A percentile compares a stretch with the other conserved stretches of the same genome.
Conservation (phyloP, 2,888 invertebrate species). For the Callyntrura guangdongensis region DNA sequence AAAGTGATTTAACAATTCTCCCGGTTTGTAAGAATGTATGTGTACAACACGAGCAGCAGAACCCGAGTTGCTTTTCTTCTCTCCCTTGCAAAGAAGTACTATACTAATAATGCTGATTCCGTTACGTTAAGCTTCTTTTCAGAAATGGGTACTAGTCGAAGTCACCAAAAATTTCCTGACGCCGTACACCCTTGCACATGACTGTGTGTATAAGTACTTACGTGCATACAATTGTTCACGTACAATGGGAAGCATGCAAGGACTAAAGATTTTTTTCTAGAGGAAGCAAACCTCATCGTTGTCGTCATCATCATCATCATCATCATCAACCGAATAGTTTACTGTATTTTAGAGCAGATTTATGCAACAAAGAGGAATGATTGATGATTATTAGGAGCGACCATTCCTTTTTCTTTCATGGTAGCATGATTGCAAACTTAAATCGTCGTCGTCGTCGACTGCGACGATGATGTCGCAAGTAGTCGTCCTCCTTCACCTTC, state of each 20-base stretch:
- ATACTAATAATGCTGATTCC: constrained; percentile 43
- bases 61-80: background rate
- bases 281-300: constrained; percentile 6
- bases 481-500: constrained; percentile 61
- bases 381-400: constrained; percentile 80
- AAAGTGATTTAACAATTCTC: constrained; percentile 65
- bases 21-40: background rate
- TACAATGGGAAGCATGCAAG: constrained; percentile 8
- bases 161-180: constrained; percentile 28
- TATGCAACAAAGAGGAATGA: constrained; percentile 79
- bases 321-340: constrained; percentile 16
- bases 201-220: background rate
- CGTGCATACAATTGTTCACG: constrained; percentile 19
- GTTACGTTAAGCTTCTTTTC: constrained; percentile 47
- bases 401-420: constrained; percentile 66
- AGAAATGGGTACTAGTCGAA: constrained; percentile 34
- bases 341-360: constrained; percentile 75
- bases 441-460: constrained; percentile 56
- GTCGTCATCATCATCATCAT: background rate
- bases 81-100: background rate
- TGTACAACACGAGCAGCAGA: background rate
- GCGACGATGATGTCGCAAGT: background rate
- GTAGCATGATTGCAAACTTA: constrained; percentile 65
- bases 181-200: background rate
- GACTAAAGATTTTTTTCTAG: constrained; percentile 41